Evolutionary conservation across 2,888 invertebrate genomes (phyloP), one percentile per base, ranked within the genome.

Genomic region (Dryobotodes eremita): DNA sequence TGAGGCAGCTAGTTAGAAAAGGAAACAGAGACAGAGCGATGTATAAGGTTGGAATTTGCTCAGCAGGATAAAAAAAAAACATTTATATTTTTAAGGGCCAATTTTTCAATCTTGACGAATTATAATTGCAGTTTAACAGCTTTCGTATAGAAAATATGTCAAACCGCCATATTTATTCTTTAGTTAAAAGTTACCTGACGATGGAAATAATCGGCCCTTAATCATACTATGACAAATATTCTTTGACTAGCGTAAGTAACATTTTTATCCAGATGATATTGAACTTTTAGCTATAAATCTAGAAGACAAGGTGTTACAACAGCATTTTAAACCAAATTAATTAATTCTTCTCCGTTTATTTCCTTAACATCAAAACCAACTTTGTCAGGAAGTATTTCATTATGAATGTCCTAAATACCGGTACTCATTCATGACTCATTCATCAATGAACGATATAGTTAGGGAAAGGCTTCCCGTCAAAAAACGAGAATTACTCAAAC

Each of bases 391-490:
- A 66, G 4, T 72, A 36, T 50, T 71, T 36, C 1, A 57, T 59
- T 57, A 42, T 0, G 1, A n/a, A n/a, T 59, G 31, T 7, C 17
- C 13, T 69, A 42, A 20, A 61, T 57, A 79, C 42, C 57, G 50
- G 15, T n/a, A 48, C 6, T 55, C 59, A 53, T 17, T 36, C 59
- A 68, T 68, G 80, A 83, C n/a, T 75, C 71, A 75, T n/a, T 69
- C 36, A 70, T 73, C 15, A 53, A 79, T 61, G 23, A 57, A 73
- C 7, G 48, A 61, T 31, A 13, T 65, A 26, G 36, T 46, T 17
- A 62, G 75, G 83, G 75, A 75, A 84, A 65, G n/a, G 36, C 61
- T 70, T 84, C 69, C 84, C 57, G 80, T 57, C 75, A 57, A 74
- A 72, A 26, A 65, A 55, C 20, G 42, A 71, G 75, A 82, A 77